Base-by-base conservation (phyloP, 1,140 invertebrate species). In the Calosoma granatense region DNA sequence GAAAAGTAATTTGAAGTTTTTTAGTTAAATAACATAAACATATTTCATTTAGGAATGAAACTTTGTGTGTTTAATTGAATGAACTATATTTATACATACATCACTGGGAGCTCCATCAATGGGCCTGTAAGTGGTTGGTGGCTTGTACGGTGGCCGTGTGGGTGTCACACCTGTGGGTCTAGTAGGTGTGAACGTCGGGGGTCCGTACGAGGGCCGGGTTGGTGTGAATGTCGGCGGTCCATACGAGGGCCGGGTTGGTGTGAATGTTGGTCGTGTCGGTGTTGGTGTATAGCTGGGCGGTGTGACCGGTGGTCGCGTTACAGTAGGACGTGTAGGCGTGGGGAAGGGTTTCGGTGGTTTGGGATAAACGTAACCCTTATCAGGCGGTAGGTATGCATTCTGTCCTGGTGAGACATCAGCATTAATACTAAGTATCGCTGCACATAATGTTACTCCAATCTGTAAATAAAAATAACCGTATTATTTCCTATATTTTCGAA, bases 381-480 rank as follows among this genome's bases (percentile, higher is more conserved):
- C 74, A 30, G 81, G 81, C n/a, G 81, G 82, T 17, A 84, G 70
- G 64, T 84, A 83, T 15, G 79, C 80, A 60, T 83, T 81, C 52
- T 78, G 75, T 51, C 79, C 76, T 2, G 76, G 75, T 12, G 66
- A 67, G 57, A 78, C 67, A 60, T 72, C 63, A 64, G 71, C 63
- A 55, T 59, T 63, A 17, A 61, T 59, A 56, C 53, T 56, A 55
- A 64, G 59, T 62, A 68, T 69, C 30, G 63, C 62, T 69, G 74
- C 41, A 39, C 76, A 67, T 56, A 78, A 59, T 22, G 66, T 67
- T 63, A 72, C 63, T 68, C 72, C 60, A 53, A 70, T 59, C 64
- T 69, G 63, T 36, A 36, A 36, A 36, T n/a, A 36, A 36, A 36
- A 6, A 36, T 36, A 36, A n/a, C n/a, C n/a, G n/a, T n/a, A n/a